Conservation (phyloP, 2,888 invertebrate species). For the Phytoseiulus persimilis region DNA sequence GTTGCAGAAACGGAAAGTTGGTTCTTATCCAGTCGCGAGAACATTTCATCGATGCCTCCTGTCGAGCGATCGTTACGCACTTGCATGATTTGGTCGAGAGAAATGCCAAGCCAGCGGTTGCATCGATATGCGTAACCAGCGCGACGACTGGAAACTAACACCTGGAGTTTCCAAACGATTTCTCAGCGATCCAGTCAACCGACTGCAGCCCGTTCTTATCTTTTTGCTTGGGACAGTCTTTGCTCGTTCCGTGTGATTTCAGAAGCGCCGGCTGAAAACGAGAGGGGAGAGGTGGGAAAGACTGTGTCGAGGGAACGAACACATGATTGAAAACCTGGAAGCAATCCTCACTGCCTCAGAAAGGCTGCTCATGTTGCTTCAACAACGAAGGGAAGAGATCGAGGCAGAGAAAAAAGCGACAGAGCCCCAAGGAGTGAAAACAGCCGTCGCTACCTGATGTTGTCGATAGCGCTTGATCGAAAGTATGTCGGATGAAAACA, state of each 20-base stretch:
- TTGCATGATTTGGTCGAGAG: not conserved
- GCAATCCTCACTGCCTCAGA: no score
- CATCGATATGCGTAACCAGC: not conserved
- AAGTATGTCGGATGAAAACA: not conserved
- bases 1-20: not conserved
- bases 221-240: not conserved
- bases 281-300: no score
- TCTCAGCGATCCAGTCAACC: not conserved
- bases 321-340: no score
- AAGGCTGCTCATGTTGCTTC: no score
- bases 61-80: not conserved
- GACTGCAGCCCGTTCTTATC: not conserved
- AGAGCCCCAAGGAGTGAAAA: no score
- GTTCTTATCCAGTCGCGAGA: not conserved
- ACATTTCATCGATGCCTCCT: not conserved
- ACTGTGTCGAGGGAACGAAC: no score
- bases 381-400: no score
- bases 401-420: not conserved
- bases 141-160: not conserved
- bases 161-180: not conserved
- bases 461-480: not conserved
- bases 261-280: no score
- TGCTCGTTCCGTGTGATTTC: not conserved
- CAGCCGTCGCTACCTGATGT: not conserved
- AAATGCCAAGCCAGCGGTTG: not conserved